A percentile compares a stretch with the other conserved stretches of the same genome.
Conservation (phyloP, 1,140 invertebrate genomes). For the Leptopilina clavipes region DNA sequence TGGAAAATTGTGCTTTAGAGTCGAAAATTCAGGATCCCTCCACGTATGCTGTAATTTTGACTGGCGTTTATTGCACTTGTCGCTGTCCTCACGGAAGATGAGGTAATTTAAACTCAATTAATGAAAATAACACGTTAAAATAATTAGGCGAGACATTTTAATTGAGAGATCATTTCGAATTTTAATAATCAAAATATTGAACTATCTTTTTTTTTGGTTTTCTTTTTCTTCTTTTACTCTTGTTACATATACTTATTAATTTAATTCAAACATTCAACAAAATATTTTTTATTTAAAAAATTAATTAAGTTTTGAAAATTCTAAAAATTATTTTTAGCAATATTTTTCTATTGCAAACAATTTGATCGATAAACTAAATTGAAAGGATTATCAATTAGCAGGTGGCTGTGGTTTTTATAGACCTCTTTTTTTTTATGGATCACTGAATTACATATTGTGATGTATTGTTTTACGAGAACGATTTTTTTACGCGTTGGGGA, state of each 20-base stretch:
- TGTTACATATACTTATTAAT: no score
- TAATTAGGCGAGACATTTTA: not conserved
- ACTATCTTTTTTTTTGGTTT: no score
- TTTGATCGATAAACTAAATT: no score
- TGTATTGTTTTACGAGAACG: not conserved
- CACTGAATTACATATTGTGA: not conserved
- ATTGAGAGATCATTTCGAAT: not conserved
- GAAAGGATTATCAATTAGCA: no score
- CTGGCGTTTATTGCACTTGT: constrained; percentile 60
- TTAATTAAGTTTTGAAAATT: no score
- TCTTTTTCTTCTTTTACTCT: no score
- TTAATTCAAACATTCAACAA: no score
- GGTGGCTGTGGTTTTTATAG: not conserved
- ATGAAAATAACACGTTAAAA: constrained; percentile 1
- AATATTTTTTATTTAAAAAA: no score
- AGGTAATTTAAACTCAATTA: constrained; percentile 17
- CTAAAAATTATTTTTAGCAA: no score
- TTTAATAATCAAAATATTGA: not conserved
- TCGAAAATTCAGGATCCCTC: constrained; percentile 46
- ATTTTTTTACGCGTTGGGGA: not conserved
- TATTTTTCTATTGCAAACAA: no score
- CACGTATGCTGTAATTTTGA: constrained; percentile 57
- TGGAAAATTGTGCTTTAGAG: constrained; percentile 52
- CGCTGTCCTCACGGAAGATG: constrained; percentile 55
- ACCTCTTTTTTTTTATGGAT: not conserved